phyloP scores from a whole-genome alignment of 2,797 vertebrate species.

The Melopsittacus undulatus region DNA sequence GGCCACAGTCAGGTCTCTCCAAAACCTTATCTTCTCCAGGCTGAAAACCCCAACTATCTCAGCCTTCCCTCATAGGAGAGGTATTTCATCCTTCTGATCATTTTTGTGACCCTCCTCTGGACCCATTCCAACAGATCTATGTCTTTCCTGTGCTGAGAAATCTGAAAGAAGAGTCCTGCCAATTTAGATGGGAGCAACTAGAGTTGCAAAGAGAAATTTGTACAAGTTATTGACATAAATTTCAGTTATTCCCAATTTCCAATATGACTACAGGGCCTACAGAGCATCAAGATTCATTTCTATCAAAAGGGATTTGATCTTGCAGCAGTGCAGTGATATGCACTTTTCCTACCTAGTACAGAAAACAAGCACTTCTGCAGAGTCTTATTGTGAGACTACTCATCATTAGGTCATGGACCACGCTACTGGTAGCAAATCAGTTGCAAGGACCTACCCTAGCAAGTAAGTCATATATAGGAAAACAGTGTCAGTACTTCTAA shows the following conservation, averaged over 20 bases:
- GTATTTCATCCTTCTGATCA: background rate
- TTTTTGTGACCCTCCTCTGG: background rate
- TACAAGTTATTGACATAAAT: background rate
- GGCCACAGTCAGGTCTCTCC: background rate
- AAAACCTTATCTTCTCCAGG: background rate
- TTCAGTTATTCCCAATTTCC: background rate
- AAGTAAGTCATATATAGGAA: background rate
- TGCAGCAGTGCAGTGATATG: background rate
- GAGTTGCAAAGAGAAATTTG: background rate
- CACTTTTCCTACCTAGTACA: background rate
- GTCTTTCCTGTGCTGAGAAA: background rate
- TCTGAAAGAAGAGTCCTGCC: background rate
- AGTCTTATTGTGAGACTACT: background rate
- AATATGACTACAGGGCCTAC: background rate
- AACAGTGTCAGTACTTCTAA: background rate
- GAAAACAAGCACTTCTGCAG: background rate
- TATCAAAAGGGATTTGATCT: background rate
- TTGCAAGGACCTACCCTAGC: background rate
- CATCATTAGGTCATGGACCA: background rate
- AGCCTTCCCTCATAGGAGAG: background rate
- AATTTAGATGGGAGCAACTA: background rate
- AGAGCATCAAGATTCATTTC: background rate
- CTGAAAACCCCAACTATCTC: background rate
- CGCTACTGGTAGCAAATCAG: background rate
- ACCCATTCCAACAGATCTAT: accelerated